Evolutionary conservation across 2,113 vertebrate genomes (phyloP).

Genomic region (Sporophila hypoxantha): DNA sequence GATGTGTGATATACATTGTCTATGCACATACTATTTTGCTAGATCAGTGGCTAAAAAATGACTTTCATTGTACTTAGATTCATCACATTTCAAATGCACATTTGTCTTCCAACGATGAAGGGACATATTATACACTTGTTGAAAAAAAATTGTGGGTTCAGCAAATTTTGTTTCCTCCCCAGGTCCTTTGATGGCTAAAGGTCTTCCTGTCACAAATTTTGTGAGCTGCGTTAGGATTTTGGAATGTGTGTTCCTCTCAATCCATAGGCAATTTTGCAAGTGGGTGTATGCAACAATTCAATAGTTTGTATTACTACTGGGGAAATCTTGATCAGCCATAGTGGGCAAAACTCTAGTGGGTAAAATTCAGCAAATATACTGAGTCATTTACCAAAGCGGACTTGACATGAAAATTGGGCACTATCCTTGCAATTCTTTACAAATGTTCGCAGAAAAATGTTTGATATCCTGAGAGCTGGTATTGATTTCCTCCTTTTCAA

Average conservation of each 20-base stretch:
- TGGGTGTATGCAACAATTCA: neutral
- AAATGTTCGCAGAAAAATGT: neutral
- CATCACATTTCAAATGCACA: slow-evolving; percentile 7
- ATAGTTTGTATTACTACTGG: neutral
- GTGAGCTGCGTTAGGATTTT: neutral
- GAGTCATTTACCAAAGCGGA: neutral
- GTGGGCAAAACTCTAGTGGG: neutral
- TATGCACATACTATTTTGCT: slow-evolving; percentile 7
- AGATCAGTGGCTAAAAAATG: slow-evolving; percentile 9
- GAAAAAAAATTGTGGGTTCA: slow-evolving; percentile 13
- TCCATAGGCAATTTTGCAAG: neutral
- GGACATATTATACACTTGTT: neutral
- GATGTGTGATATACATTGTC: neutral
- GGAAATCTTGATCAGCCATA: neutral
- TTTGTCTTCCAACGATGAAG: neutral
- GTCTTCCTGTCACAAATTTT: neutral
- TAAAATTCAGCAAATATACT: neutral
- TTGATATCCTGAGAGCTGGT: neutral
- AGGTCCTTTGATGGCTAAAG: neutral
- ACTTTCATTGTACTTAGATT: neutral
- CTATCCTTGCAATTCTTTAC: neutral
- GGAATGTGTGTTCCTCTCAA: neutral
- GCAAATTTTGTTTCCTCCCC: slow-evolving; percentile 1
- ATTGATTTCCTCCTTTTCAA: neutral
- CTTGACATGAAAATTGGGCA: neutral